A percentile compares a stretch with the other conserved stretches of the same genome.
These are phyloP conservation scores for Amphimallon solstitiale DNA, from an alignment of 2,888 invertebrate species.

Conservation along the genomic window DNA sequence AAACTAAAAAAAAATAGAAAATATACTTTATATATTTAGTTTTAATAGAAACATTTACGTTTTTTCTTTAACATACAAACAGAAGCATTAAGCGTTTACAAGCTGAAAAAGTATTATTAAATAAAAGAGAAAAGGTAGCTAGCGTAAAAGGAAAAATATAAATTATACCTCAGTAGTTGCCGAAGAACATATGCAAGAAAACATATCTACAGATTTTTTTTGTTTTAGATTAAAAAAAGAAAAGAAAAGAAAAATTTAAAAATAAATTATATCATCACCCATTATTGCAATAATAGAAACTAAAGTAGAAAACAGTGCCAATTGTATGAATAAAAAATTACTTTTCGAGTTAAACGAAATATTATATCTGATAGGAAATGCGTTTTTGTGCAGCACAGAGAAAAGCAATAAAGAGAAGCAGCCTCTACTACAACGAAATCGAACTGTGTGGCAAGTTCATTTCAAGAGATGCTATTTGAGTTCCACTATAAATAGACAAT, in stretches of 20 bases:
- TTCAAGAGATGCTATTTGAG: constrained; percentile 41
- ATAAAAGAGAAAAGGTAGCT: too few species aligned
- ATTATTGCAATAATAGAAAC: constrained; percentile 12
- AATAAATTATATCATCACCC: constrained; percentile 35
- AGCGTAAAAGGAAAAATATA: constrained; percentile 22
- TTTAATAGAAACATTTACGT: too few species aligned
- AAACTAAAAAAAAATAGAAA: constrained; percentile 49
- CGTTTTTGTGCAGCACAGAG: constrained; percentile 27
- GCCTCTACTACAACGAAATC: constrained; percentile 32
- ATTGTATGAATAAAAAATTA: constrained; percentile 16
- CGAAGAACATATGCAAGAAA: constrained; percentile 48
- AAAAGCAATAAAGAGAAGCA: constrained; percentile 28
- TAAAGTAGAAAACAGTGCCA: constrained; percentile 26
- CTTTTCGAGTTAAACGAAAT: constrained; percentile 28
- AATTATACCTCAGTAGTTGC: constrained; percentile 44
- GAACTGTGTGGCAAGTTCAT: constrained; percentile 39
- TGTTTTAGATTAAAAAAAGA: constrained; percentile 14
- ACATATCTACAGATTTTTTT: constrained; percentile 41
- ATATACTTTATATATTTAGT: neutral
- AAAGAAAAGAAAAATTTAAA: constrained; percentile 35
- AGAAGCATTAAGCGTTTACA: constrained; percentile 6
- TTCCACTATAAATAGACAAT: constrained; percentile 39
- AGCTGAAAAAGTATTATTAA: constrained; percentile 3
- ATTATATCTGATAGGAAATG: constrained; percentile 25
- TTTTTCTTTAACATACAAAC: neutral